These are phyloP conservation scores for Orthosia gothica DNA, from an alignment of 2,888 invertebrate species.

Conservation along the genomic window DNA sequence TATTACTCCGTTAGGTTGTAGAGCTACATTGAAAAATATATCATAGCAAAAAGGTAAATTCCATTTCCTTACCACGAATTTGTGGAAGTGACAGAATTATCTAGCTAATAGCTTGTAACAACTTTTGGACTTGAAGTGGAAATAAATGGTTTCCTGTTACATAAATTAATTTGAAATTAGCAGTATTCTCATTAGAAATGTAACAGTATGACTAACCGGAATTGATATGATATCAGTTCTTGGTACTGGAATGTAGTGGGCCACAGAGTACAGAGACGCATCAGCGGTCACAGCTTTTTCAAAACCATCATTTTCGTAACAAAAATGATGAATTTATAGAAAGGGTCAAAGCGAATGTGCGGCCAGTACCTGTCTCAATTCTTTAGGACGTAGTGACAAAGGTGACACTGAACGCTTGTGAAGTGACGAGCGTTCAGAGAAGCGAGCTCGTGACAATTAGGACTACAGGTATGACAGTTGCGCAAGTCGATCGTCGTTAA, in stretches of 20 bases:
- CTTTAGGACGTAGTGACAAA: no score
- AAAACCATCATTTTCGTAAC: not conserved
- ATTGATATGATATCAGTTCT: conserved; percentile 62
- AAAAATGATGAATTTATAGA: no score
- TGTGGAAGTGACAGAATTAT: conserved; percentile 16
- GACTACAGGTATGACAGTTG: no score
- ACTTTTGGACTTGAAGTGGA: conserved; percentile 12
- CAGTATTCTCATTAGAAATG: conserved; percentile 43
- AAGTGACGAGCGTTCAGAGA: no score
- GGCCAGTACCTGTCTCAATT: no score
- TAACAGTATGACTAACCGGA: conserved; percentile 48
- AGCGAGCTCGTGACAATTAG: no score
- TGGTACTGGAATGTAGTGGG: conserved; percentile 25
- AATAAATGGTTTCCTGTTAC: conserved; percentile 22
- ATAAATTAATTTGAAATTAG: conserved; percentile 21
- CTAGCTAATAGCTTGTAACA: conserved; percentile 1
- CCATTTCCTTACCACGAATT: conserved; percentile 2
- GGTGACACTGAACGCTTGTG: no score
- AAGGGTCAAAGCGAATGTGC: no score
- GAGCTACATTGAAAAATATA: not conserved
- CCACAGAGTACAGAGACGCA: not conserved
- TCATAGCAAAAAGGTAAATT: not conserved
- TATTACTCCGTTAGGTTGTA: not conserved
- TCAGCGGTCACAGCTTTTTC: not conserved
- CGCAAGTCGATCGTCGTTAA: no score